Conservation (phyloP, 2,888 invertebrate species). For the Omphaloscelis lunosa region DNA sequence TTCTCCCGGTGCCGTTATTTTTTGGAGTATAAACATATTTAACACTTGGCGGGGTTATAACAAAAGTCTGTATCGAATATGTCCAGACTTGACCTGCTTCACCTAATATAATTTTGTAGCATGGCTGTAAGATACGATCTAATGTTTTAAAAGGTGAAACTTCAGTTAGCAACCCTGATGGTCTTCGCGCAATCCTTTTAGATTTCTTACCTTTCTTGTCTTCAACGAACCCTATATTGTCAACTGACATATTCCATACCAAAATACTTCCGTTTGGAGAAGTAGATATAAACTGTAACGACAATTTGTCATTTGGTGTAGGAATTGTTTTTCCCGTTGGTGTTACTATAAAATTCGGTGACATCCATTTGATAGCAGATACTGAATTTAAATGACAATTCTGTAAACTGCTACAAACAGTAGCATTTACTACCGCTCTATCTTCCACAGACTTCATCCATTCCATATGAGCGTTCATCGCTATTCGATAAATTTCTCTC, state of each 20-base stretch:
- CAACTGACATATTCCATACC: constrained; percentile 93
- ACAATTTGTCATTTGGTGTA: constrained; percentile 75
- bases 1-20: constrained; percentile 80
- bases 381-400: constrained; percentile 92
- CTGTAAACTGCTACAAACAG: constrained; percentile 91
- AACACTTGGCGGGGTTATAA: constrained; percentile 78
- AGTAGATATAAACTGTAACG: constrained; percentile 92
- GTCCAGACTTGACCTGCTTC: constrained; percentile 84
- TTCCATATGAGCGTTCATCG: constrained; percentile 91
- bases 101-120: constrained; percentile 89
- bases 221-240: constrained; percentile 79
- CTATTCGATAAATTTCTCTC: constrained; percentile 91
- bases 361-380: constrained; percentile 93
- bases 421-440: constrained; percentile 90
- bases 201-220: constrained; percentile 83
- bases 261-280: constrained; percentile 93
- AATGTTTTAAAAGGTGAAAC: constrained; percentile 91
- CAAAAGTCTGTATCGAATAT: constrained; percentile 85
- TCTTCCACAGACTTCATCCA: constrained; percentile 93
- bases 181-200: constrained; percentile 87
- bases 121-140: constrained; percentile 92
- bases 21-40: constrained; percentile 79
- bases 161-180: constrained; percentile 91
- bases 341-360: constrained; percentile 90
- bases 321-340: constrained; percentile 90